A percentile compares a stretch with the other conserved stretches of the same genome.
phyloP scores from a whole-genome alignment of 2,797 vertebrate species.

The Fistularia commersonii region DNA sequence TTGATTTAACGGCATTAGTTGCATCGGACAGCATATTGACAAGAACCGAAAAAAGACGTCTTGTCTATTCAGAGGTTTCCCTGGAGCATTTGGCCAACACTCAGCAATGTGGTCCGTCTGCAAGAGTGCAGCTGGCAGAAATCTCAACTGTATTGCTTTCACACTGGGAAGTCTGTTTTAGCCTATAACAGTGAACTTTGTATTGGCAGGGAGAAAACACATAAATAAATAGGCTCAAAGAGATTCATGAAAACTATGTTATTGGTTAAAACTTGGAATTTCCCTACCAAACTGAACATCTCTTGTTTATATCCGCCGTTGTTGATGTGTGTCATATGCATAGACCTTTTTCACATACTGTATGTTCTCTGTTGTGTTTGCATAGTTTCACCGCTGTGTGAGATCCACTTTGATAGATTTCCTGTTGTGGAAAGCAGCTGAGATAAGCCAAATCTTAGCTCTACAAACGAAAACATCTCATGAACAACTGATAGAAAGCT shows the following conservation, averaged over 20 bases:
- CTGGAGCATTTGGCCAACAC: conserved; percentile 39
- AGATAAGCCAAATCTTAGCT: not conserved
- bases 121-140: conserved; percentile 14
- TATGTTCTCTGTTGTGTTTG: not conserved
- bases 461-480: no score
- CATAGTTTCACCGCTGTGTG: not conserved
- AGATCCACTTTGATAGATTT: not conserved
- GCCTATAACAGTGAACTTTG: conserved; percentile 15
- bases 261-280: no score
- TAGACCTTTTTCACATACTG: no score
- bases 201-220: no score
- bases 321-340: no score
- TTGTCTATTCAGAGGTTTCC: conserved; percentile 46
- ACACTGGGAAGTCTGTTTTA: conserved; percentile 39
- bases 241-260: no score
- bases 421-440: not conserved
- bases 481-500: no score
- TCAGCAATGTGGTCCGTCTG: conserved; percentile 48
- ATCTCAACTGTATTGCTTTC: conserved; percentile 26
- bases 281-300: no score
- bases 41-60: conserved; percentile 9
- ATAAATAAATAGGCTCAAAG: no score
- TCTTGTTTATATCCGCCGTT: no score
- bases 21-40: no score
- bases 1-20: no score